Conservation (phyloP, 2,888 invertebrate species). For the Drosophila limbata region DNA sequence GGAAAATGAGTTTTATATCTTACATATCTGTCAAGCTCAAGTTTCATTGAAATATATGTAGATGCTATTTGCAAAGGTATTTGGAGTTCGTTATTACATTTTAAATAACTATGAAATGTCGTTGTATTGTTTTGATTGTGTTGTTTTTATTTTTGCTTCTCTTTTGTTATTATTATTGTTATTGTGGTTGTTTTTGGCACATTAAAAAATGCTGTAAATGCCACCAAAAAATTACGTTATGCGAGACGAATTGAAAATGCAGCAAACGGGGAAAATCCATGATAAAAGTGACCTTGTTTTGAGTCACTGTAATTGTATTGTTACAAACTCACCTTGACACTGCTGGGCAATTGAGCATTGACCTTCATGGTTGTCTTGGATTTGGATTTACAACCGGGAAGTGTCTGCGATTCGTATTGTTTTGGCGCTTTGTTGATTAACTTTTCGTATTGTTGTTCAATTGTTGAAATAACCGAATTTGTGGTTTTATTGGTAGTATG, state of each 20-base stretch:
- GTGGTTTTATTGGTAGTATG: slow-evolving; percentile 33
- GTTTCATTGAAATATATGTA: neutral
- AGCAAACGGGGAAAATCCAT: neutral
- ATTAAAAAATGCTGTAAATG: slow-evolving; percentile 20
- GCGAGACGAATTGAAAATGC: slow-evolving; percentile 36
- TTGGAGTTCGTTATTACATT: neutral
- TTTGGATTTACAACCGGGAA: slow-evolving; percentile 26
- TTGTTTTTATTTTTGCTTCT: slow-evolving; percentile 9
- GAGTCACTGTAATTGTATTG: neutral
- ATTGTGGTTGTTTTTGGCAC: slow-evolving; percentile 14
- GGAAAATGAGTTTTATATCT: neutral
- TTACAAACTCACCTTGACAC: slow-evolving; percentile 76
- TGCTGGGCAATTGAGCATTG: slow-evolving; percentile 74
- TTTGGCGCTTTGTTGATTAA: slow-evolving; percentile 20
- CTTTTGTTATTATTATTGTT: slow-evolving; percentile 15
- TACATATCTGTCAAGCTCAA: neutral
- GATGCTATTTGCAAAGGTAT: neutral
- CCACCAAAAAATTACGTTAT: slow-evolving; percentile 32
- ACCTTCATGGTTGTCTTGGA: slow-evolving; percentile 71
- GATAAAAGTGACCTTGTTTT: slow-evolving; percentile 10
- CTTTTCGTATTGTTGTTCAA: slow-evolving; percentile 48
- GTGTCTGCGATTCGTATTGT: slow-evolving; percentile 23
- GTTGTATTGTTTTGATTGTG: slow-evolving; percentile 28
- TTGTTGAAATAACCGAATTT: slow-evolving; percentile 27
- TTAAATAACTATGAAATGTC: neutral